These are phyloP conservation scores for Sinella curviseta DNA, from an alignment of 1,140 invertebrate genomes.

Conservation along the genomic window DNA sequence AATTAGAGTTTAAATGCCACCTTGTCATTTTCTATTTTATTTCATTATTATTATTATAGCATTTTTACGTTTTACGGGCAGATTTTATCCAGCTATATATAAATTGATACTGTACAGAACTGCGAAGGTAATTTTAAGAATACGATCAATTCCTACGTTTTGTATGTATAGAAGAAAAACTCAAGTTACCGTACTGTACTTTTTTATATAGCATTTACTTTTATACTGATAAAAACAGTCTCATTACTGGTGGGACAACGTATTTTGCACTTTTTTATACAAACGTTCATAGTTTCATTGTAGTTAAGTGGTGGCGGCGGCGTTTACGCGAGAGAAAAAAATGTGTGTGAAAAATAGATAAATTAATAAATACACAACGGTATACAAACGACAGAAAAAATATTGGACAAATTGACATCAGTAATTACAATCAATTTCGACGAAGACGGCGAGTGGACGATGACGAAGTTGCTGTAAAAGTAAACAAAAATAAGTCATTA, in stretches of 20 bases:
- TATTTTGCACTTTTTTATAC: constrained; percentile 17
- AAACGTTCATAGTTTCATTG: neutral
- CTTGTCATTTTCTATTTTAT: constrained; percentile 8
- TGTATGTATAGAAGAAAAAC: no score
- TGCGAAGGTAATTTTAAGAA: no score
- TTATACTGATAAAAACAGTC: constrained; percentile 25
- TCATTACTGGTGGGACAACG: constrained; percentile 13
- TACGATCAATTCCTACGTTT: neutral
- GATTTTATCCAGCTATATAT: no score
- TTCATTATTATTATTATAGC: neutral
- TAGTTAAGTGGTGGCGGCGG: neutral
- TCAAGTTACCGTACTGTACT: no score
- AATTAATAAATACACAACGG: constrained; percentile 1
- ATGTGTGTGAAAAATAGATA: constrained; percentile 11
- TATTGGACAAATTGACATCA: neutral
- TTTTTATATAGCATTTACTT: no score
- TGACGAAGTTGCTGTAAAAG: neutral
- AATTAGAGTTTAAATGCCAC: constrained; percentile 26
- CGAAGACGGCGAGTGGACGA: neutral
- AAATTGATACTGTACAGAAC: no score
- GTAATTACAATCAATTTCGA: neutral
- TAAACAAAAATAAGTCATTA: constrained; percentile 15
- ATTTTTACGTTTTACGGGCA: neutral
- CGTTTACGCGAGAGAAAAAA: neutral
- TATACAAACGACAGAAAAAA: neutral